phyloP scores from a whole-genome alignment of 2,797 vertebrate species.

The Poeciliopsis paucimaculata region DNA sequence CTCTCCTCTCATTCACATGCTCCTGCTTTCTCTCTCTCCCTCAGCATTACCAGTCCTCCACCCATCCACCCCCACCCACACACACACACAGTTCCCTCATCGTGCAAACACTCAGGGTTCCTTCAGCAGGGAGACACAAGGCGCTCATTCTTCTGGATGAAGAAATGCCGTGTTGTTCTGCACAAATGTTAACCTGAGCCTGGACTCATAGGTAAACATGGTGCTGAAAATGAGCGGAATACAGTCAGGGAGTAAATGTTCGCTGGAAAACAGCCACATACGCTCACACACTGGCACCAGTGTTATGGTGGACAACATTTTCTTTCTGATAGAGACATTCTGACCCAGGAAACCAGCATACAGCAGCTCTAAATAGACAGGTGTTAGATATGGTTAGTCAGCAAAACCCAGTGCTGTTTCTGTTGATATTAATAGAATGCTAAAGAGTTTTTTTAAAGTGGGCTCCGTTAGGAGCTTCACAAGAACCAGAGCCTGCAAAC shows the following conservation, averaged over 20 bases:
- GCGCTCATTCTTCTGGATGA: constrained; percentile 75
- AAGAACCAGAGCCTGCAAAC: too few relatives aligned
- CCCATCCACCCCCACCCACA: constrained; percentile 11
- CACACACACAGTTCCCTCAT: constrained; percentile 16
- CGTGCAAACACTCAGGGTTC: constrained; percentile 31
- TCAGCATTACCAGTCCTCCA: constrained; percentile 7
- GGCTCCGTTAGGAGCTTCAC: background rate
- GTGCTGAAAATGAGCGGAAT: constrained; percentile 12
- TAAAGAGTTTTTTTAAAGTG: background rate
- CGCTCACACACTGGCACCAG: constrained; percentile 17
- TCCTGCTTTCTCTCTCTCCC: constrained; percentile 25
- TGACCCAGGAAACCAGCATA: background rate
- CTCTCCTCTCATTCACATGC: constrained; percentile 36
- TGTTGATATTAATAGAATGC: background rate
- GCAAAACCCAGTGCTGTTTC: background rate
- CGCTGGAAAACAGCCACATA: constrained; percentile 8
- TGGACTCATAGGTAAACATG: constrained; percentile 36
- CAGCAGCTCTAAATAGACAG: background rate
- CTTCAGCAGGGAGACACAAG: constrained; percentile 70
- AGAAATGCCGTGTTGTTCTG: constrained; percentile 71
- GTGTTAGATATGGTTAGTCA: background rate
- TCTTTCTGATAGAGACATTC: background rate
- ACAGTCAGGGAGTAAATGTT: constrained; percentile 8
- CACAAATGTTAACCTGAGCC: constrained; percentile 47
- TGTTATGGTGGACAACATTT: constrained; percentile 16